phyloP scores from a whole-genome alignment of 64 coral and sea anemone species.

The Montipora efflorescens region DNA sequence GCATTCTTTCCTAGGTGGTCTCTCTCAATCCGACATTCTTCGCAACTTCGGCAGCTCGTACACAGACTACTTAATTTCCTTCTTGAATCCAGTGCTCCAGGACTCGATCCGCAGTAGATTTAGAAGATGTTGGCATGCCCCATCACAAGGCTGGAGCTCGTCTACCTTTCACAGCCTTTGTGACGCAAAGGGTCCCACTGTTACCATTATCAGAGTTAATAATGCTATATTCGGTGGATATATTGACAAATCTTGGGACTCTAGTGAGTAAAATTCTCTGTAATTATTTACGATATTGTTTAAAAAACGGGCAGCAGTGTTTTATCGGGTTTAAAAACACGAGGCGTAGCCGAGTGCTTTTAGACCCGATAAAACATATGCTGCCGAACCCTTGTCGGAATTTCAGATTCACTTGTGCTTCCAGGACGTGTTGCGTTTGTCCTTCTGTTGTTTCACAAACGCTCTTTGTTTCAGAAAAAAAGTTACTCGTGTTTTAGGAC shows the following conservation, averaged over 20 bases:
- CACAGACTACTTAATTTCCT: neutral
- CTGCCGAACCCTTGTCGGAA: too few species aligned
- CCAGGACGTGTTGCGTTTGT: too few species aligned
- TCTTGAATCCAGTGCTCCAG: constrained; percentile 27
- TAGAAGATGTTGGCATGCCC: neutral
- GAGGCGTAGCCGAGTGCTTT: too few species aligned
- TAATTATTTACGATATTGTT: too few species aligned
- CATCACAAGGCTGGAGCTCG: neutral
- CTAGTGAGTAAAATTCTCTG: neutral
- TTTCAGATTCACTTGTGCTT: too few species aligned
- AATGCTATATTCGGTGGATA: constrained; percentile 1
- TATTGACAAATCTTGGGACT: neutral
- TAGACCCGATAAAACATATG: too few species aligned
- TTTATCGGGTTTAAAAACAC: too few species aligned
- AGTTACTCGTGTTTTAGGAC: too few species aligned
- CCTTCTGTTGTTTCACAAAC: too few species aligned
- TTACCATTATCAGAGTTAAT: constrained; percentile 20
- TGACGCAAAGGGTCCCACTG: constrained; percentile 32
- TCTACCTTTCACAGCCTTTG: neutral
- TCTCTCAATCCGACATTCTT: constrained; percentile 13
- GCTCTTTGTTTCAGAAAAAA: too few species aligned
- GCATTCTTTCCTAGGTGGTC: constrained; percentile 8
- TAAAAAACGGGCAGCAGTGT: too few species aligned
- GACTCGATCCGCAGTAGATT: neutral
- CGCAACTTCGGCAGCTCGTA: neutral